A percentile compares a stretch with the other conserved stretches of the same genome.
Evolutionary conservation across 2,888 invertebrate species (phyloP).

Genomic region (Tigriopus californicus): DNA sequence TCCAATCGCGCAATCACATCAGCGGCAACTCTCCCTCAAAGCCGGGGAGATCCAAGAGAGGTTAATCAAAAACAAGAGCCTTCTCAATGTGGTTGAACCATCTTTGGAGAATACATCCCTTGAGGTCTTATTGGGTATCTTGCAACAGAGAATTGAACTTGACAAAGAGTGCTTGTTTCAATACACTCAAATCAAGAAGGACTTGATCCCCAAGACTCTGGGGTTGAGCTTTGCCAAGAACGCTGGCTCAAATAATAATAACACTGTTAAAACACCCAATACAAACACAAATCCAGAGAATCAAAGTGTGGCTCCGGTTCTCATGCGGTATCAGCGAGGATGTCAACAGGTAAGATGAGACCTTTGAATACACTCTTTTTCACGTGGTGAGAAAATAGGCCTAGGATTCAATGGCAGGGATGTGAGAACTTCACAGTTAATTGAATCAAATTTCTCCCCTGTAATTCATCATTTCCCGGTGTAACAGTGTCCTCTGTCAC

Average conservation of each 20-base stretch:
- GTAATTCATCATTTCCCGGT: no score
- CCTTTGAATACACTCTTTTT: no score
- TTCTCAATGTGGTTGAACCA: conserved; percentile 46
- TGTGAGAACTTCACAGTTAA: no score
- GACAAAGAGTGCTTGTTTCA: conserved; percentile 67
- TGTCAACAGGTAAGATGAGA: conserved; percentile 33
- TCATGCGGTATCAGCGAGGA: conserved; percentile 33
- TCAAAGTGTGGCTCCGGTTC: conserved; percentile 37
- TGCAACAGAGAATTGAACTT: conserved; percentile 63
- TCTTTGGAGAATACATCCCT: conserved; percentile 61
- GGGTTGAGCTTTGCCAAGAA: no score
- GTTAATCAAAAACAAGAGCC: conserved; percentile 73
- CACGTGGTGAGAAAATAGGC: no score
- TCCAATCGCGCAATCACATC: conserved; percentile 70
- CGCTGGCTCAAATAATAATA: no score
- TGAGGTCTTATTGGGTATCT: conserved; percentile 46
- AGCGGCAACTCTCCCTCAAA: conserved; percentile 60
- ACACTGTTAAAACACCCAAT: no score
- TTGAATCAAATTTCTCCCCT: no score
- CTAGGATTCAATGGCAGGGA: no score
- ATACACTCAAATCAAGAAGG: conserved; percentile 38
- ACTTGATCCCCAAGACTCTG: conserved; percentile 29
- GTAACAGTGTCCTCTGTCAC: no score
- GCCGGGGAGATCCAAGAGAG: conserved; percentile 72
- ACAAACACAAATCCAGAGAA: conserved; percentile 28